Conservation (phyloP, 2,113 vertebrate genomes). For the Lepus americanus region DNA sequence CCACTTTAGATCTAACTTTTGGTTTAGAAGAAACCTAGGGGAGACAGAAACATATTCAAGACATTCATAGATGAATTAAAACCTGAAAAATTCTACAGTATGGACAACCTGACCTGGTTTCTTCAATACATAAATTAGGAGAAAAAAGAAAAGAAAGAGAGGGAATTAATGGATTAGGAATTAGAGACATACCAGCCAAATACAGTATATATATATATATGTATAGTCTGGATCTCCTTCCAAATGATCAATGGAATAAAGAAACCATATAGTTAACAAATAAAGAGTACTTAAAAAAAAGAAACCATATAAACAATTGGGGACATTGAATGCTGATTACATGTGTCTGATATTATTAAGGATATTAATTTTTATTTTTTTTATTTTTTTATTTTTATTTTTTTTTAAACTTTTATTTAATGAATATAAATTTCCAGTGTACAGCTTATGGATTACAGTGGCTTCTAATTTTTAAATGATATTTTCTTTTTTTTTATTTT, state of each 20-base stretch:
- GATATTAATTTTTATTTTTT: conserved; percentile 27
- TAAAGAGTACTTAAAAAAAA: neutral
- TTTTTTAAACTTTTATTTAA: too few relatives aligned
- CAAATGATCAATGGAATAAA: neutral
- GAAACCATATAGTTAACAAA: neutral
- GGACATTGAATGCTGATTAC: neutral
- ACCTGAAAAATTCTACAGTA: neutral
- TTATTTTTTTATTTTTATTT: neutral
- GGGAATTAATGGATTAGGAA: neutral
- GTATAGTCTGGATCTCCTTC: neutral
- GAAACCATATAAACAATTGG: neutral
- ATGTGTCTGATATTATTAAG: neutral
- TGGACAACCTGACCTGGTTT: neutral
- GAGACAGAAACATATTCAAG: neutral
- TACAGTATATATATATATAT: neutral
- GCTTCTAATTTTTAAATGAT: too few relatives aligned
- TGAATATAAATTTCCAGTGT: too few relatives aligned
- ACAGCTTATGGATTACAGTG: neutral
- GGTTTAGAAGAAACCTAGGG: neutral
- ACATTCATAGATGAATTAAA: neutral
- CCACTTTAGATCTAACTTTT: neutral
- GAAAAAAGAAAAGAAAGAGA: neutral
- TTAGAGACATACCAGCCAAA: neutral
- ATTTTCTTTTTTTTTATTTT: too few relatives aligned
- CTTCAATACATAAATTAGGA: neutral